Base-by-base conservation (phyloP, 2,888 invertebrate genomes). In the Apotomis capreana region DNA sequence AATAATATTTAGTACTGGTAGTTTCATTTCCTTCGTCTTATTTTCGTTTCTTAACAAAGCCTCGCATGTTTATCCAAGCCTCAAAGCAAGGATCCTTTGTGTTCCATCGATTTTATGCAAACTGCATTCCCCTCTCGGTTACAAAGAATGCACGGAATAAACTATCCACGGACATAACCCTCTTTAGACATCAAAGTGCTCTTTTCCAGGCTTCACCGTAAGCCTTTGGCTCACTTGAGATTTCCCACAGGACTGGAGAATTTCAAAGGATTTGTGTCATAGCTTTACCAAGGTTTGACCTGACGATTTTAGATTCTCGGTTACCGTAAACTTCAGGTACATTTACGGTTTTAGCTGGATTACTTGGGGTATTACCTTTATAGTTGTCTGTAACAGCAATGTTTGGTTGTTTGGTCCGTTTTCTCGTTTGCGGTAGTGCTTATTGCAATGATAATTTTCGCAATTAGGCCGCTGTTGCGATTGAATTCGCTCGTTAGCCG, bases 21-120 rank as follows among this genome's bases (percentile, higher is more conserved):
- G 26, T 26, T 26, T 26, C 5, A 4, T 40, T 40, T 40, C 40
- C 4, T 52, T 36, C 13, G 57, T 54, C 61, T 12, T n/a, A 44
- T 69, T 36, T 69, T 15, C 26, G 51, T 54, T 44, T 40, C 9
- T 52, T 6, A 37, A 54, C 36, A 59, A 59, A 51, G 13, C 51
- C 44, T 51, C 4, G 15, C 12, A 44, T 49, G n/a, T 37, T 37
- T 61, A 57, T n/a, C 4, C 44, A 63, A 1, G 15, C 49, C 55
- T 52, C 5, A 57, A 63, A 12, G 58, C 10, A n/a, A 36, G 13
- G n/a, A 57, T 54, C 54, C 68, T 68, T 71, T 71, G 71, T 71
- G 54, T 59, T 68, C n/a, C 52, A 68, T 72, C 68, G 72, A 72
- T 72, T 72, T 72, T 68, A 72, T 72, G 72, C 72, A 68, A 72